Evolutionary conservation across 2,888 invertebrate genomes (phyloP), one percentile per base, ranked within the genome.

Genomic region (Noctua janthina): DNA sequence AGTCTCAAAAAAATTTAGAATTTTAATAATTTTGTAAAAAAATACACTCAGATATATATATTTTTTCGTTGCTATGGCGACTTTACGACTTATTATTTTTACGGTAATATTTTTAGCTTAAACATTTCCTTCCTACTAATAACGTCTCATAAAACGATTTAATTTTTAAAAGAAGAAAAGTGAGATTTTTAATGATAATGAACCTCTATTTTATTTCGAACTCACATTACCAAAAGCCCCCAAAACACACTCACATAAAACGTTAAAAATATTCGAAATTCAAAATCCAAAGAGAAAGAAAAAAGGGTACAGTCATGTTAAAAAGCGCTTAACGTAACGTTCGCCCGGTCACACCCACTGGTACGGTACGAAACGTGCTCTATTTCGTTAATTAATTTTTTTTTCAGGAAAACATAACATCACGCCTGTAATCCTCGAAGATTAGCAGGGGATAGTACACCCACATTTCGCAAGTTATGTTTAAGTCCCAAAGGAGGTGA

Each of bases 281-380:
- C 67, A n/a, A 84, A 77, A 51, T 67, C 11, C 13, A 73, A 82
- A 90, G 83, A 85, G 77, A 66, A 66, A 6, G 10, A 72, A 82
- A 82, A 88, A 84, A 5, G 71, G 13, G 90, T 91, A 91, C 86
- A 88, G 88, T 91, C 91, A 90, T 90, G 92, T 92, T 91, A 92
- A 92, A 92, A 92, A 92, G 86, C 88, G 90, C 90, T 92, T 92
- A 92, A 91, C 90, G 89, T 89, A 88, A 90, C 82, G 83, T 89
- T 89, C 84, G 89, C 73, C 82, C 88, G 84, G 88, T 73, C 85
- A 85, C 90, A 88, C 91, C 90, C 91, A 89, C 90, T 71, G 71
- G 76, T 81, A 86, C 82, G 86, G 17, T 66, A 49, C 72, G 90
- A 73, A 88, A 73, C 74, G 69, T 85, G 90, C 91, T 91, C 90